Evolutionary conservation across 2,113 vertebrate species (phyloP), one percentile per base, ranked within the genome.

Genomic region (Pteruthius melanotis): DNA sequence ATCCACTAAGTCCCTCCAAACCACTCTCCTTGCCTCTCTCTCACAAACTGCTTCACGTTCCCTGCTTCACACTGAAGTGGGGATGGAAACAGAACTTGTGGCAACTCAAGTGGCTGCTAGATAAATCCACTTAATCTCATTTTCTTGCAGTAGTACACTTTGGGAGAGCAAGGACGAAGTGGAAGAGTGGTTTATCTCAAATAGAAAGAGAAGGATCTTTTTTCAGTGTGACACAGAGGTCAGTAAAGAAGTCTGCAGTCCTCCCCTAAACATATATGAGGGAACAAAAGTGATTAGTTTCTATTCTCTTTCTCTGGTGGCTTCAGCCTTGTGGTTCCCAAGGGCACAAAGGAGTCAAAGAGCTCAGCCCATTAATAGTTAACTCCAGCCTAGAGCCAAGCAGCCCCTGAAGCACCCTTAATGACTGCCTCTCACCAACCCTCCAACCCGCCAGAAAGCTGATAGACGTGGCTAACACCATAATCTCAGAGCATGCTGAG

Each of bases 211-310:
- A 18, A 93, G 68, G 26, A 79, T 70, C 81, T 95, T 94, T 78
- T 77, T 94, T 81, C 79, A 60, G 83, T 56, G 50, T 94, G 96
- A 97, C 97, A 97, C 86, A 30, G 89, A 95, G 97, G 97, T 97
- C 96, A 97, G 85, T 81, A 92, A 95, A 95, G 95, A 94, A 97
- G 90, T 53, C 88, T 64, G 76, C 77, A 74, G 65, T 81, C 75
- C 87, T 95, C 94, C 83, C 68, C 83, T 79, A 85, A 92, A 90
- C 81, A 79, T 68, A 53, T 69, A 85, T 57, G 83, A 84, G 60
- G 52, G 45, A 65, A 96, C 95, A 95, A 93, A 97, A 94, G 93
- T 69, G 89, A 97, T 97, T 96, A 96, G 93, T 87, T 95, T 94
- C 93, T 95, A 89, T 96, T 96, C 90, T 97, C 50, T 82, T 95